Evolutionary conservation across 2,113 vertebrate species (phyloP).

Genomic region (Tinamus guttatus): DNA sequence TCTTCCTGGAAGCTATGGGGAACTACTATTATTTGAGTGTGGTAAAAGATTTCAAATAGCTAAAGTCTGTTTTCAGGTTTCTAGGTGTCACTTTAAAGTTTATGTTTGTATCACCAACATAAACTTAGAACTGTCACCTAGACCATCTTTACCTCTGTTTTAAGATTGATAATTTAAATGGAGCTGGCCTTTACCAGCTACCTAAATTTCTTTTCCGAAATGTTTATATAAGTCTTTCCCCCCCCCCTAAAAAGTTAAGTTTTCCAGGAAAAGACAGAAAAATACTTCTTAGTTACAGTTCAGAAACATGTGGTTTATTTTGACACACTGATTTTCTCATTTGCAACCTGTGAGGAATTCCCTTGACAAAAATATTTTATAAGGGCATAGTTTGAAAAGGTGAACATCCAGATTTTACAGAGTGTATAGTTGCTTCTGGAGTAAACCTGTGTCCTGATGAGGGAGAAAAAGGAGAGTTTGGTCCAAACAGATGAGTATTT

Average conservation of each 20-base stretch:
- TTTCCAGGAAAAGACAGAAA: not conserved
- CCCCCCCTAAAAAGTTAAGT: not conserved
- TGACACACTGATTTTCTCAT: not conserved
- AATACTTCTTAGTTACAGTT: not conserved
- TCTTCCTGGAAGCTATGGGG: not conserved
- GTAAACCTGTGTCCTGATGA: no score
- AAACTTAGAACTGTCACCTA: not conserved
- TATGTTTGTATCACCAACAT: not conserved
- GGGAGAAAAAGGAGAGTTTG: no score
- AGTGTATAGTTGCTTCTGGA: no score
- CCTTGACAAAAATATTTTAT: not conserved
- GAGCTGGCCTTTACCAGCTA: not conserved
- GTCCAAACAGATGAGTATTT: not conserved
- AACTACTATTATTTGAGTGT: not conserved
- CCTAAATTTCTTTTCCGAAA: not conserved
- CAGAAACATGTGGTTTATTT: not conserved
- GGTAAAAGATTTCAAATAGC: not conserved
- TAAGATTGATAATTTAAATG: not conserved
- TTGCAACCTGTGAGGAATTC: not conserved
- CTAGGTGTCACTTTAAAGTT: no score
- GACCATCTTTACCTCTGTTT: not conserved
- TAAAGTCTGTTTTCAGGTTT: not conserved
- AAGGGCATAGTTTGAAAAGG: not conserved
- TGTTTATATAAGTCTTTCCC: not conserved
- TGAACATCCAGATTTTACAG: not conserved